A percentile compares a stretch with the other conserved stretches of the same genome.
Conservation (phyloP, 2,113 vertebrate species). For the Mola mola region DNA sequence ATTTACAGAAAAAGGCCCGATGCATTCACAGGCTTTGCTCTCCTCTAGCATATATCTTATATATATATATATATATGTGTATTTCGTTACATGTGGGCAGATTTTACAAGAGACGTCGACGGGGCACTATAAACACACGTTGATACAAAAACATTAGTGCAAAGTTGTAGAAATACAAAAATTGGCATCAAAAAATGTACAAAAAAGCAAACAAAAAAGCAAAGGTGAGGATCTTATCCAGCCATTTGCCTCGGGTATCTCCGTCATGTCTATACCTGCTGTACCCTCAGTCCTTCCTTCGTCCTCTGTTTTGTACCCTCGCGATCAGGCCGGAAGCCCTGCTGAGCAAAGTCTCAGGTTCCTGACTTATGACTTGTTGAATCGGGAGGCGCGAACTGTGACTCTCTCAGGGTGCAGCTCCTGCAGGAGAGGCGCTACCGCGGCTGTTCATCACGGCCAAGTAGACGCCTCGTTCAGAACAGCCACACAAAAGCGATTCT, state of each 20-base stretch:
- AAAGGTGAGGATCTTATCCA: constrained; percentile 34
- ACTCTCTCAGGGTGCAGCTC: not conserved
- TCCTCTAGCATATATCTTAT: too few species aligned
- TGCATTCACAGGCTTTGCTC: constrained; percentile 28
- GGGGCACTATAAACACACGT: too few species aligned
- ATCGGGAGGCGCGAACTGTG: not conserved
- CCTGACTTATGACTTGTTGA: constrained; percentile 45
- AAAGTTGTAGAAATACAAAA: constrained; percentile 75
- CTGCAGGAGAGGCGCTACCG: not conserved
- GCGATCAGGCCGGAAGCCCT: constrained; percentile 25
- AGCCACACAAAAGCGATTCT: too few species aligned
- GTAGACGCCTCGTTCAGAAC: too few species aligned
- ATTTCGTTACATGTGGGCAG: too few species aligned
- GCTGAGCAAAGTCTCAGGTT: constrained; percentile 31
- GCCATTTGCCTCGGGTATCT: constrained; percentile 14
- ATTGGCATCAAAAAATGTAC: constrained; percentile 49
- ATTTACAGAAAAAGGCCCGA: too few species aligned
- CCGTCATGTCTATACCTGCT: constrained; percentile 15
- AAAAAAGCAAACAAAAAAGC: constrained; percentile 68
- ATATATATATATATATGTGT: too few species aligned
- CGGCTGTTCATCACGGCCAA: too few species aligned
- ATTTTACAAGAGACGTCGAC: too few species aligned
- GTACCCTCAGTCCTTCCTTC: constrained; percentile 13
- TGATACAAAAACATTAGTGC: constrained; percentile 80
- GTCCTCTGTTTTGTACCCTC: constrained; percentile 15